These are phyloP conservation scores for Plagiodera versicolora DNA, from an alignment of 2,888 invertebrate genomes.

Conservation along the genomic window DNA sequence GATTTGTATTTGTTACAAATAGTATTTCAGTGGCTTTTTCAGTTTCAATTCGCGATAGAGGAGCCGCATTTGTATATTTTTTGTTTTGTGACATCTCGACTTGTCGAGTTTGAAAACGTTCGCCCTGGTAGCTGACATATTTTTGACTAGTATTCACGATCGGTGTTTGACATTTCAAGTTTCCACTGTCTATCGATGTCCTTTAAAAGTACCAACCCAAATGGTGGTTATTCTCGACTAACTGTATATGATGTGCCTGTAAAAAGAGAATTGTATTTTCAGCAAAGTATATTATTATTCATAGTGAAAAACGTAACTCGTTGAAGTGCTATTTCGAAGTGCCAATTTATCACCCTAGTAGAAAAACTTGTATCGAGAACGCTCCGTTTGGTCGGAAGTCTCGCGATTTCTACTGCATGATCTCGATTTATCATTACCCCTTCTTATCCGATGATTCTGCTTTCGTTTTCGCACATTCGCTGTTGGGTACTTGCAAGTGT, in stretches of 20 bases:
- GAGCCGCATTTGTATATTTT: no score
- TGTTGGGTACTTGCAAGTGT: no score
- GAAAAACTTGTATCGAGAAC: constrained; percentile 32
- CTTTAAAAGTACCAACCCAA: constrained; percentile 46
- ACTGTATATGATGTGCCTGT: constrained; percentile 54
- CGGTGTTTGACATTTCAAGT: constrained; percentile 19
- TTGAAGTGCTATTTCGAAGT: constrained; percentile 55
- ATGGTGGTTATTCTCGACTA: constrained; percentile 44
- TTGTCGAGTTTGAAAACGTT: background rate
- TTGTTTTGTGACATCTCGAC: background rate
- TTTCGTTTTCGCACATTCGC: background rate
- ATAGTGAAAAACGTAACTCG: constrained; percentile 45
- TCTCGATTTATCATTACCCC: constrained; percentile 50
- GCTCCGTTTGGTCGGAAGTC: constrained; percentile 12
- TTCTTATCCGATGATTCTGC: constrained; percentile 47
- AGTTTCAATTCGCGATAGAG: no score
- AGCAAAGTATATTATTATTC: constrained; percentile 47
- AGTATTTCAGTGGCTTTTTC: no score
- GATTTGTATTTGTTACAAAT: no score
- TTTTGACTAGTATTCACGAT: background rate
- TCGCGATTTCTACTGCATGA: constrained; percentile 39
- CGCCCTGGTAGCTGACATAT: background rate
- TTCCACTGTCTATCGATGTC: constrained; percentile 49
- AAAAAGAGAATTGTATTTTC: constrained; percentile 46
- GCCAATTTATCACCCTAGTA: constrained; percentile 54